Conservation (phyloP, 2,113 vertebrate species). For the Calyptomena viridis region DNA sequence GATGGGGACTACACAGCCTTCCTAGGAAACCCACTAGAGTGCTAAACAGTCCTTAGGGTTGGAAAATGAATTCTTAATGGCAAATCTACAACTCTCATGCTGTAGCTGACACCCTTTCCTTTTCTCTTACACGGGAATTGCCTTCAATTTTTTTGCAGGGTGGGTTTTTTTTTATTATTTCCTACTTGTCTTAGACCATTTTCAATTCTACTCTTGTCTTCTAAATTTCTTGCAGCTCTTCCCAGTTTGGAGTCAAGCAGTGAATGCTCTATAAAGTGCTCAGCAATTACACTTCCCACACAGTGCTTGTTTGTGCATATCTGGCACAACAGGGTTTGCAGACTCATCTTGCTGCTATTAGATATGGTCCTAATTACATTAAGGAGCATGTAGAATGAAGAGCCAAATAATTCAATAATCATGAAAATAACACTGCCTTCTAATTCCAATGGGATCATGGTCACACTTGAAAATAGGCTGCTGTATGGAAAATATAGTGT, state of each 20-base stretch:
- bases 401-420: background rate
- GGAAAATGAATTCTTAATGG: background rate
- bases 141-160: background rate
- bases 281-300: background rate
- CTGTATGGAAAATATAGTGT: background rate
- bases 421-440: background rate
- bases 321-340: background rate
- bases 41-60: background rate
- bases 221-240: background rate
- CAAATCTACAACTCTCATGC: background rate
- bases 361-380: background rate
- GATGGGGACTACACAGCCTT: background rate
- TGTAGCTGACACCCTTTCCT: background rate
- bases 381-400: background rate
- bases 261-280: background rate
- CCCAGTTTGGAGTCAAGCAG: background rate
- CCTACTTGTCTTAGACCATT: background rate
- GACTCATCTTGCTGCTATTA: background rate
- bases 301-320: background rate
- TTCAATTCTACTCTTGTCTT: background rate
- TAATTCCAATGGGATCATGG: background rate
- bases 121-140: background rate
- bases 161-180: background rate
- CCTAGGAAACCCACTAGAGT: background rate
- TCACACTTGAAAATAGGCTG: background rate